A percentile compares a stretch with the other conserved stretches of the same genome.
These are phyloP conservation scores for Metallyticus violacea DNA, from an alignment of 2,888 invertebrate species.

Conservation along the genomic window DNA sequence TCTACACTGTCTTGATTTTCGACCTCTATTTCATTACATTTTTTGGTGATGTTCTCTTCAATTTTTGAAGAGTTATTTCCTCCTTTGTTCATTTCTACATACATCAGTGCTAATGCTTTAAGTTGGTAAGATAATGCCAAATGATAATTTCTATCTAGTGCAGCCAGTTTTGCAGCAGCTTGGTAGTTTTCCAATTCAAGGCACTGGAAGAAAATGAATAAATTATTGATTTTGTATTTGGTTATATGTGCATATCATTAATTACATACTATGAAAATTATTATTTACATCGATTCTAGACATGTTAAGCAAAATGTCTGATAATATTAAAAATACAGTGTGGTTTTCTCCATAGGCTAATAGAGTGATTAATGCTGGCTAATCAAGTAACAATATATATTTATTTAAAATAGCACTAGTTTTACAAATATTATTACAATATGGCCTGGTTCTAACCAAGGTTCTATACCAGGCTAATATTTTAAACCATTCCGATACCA, in stretches of 20 bases:
- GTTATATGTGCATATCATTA: not conserved
- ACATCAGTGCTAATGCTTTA: conserved; percentile 42
- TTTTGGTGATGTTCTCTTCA: not conserved
- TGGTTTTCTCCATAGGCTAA: too few relatives aligned
- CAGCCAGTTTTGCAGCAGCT: conserved; percentile 49
- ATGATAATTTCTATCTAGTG: conserved; percentile 47
- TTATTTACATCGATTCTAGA: not conserved
- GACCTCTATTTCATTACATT: not conserved
- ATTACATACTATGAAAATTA: not conserved
- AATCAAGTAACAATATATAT: too few relatives aligned
- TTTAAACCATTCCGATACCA: too few relatives aligned
- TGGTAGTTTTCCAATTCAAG: conserved; percentile 48
- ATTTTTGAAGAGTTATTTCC: conserved; percentile 29
- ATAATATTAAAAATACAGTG: too few relatives aligned
- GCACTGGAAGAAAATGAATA: conserved; percentile 41
- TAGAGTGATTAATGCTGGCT: too few relatives aligned
- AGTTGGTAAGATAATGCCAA: conserved; percentile 47
- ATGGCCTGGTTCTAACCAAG: too few relatives aligned
- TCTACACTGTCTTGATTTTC: not conserved
- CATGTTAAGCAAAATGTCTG: too few relatives aligned
- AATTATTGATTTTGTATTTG: conserved; percentile 20
- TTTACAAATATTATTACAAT: too few relatives aligned
- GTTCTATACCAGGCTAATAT: too few relatives aligned
- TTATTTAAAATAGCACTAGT: too few relatives aligned
- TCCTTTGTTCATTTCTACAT: conserved; percentile 29